Base-by-base conservation (phyloP, 1,140 invertebrate species). In the Geopemphigus sp. region DNA sequence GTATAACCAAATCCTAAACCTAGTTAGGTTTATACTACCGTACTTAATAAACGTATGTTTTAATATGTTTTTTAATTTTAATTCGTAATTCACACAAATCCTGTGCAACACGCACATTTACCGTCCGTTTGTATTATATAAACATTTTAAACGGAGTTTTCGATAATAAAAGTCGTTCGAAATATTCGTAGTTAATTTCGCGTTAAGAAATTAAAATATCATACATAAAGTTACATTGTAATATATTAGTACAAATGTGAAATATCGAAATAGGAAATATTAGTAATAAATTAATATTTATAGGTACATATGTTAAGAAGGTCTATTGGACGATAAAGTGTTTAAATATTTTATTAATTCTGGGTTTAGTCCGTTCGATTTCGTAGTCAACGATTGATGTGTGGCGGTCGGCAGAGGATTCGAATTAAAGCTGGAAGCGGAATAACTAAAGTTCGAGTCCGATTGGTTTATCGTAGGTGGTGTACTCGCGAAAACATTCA, bases 341-440 rank as follows among this genome's bases (percentile, higher is more conserved):
- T 8, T n/a, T 45, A 66, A 66, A 66, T 66, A 66, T 45, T 66
- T 66, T 22, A 66, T n/a, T 22, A 66, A 66, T 12, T n/a, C 32
- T 2, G 17, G 26, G 39, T 66, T 66, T 45, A n/a, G n/a, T 4
- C 8, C 32, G 22, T 24, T 17, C 19, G 32, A n/a, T 47, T 45
- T 66, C 5, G 1, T 1, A 15, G 10, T 22, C 12, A 32, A 1
- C 6, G n/a, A 17, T 8, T 17, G 61, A 26, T 11, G 6, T 50
- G 47, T 50, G 19, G 10, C 22, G 4, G 57, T 59, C 24, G 10
- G 24, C 24, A 2, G 6, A 8, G 56, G 5, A 10, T 61, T 26
- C 5, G 57, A 19, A 15, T 17, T 32, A 12, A 17, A 12, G 26
- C 3, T 19, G 3, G 15, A 11, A 15, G 5, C 8, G 19, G 5